A percentile compares a stretch with the other conserved stretches of the same genome.
phyloP scores from a whole-genome alignment of 30 jellyfish, hydroid and myxozoan species.

The Aurelia coerulea region DNA sequence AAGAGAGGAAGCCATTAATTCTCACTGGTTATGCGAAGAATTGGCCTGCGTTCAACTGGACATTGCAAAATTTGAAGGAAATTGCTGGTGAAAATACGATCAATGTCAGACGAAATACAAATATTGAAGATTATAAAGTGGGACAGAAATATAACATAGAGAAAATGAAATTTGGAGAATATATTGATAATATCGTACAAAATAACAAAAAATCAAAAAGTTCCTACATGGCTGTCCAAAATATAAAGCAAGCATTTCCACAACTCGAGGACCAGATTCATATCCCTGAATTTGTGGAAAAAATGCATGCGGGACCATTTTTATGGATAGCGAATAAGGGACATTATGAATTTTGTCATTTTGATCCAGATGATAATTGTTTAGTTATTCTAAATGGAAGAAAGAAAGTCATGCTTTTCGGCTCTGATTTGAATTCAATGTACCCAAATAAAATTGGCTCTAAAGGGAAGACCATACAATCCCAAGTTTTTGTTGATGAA shows the following conservation, averaged over 20 bases:
- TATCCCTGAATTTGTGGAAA: constrained; percentile 79
- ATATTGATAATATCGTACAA: constrained; percentile 70
- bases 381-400: constrained; percentile 79
- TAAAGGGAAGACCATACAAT: constrained; percentile 94
- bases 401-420: constrained; percentile 78
- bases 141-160: constrained; percentile 94
- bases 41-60: constrained; percentile 96
- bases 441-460: constrained; percentile 97
- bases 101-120: constrained; percentile 87
- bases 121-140: constrained; percentile 73
- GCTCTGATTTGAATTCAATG: constrained; percentile 74
- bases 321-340: constrained; percentile 89
- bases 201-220: constrained; percentile 65
- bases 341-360: constrained; percentile 96
- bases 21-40: constrained; percentile 68
- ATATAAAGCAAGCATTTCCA: constrained; percentile 91
- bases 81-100: constrained; percentile 86
- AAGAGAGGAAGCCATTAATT: constrained; percentile 80
- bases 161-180: constrained; percentile 82
- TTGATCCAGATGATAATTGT: constrained; percentile 97
- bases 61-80: constrained; percentile 52
- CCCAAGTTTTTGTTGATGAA: constrained; percentile 76
- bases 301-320: constrained; percentile 96
- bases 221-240: constrained; percentile 97
- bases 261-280: constrained; percentile 71